These are phyloP conservation scores for Oryzias dopingdopingensis DNA, from an alignment of 2,797 vertebrate genomes.

Conservation along the genomic window DNA sequence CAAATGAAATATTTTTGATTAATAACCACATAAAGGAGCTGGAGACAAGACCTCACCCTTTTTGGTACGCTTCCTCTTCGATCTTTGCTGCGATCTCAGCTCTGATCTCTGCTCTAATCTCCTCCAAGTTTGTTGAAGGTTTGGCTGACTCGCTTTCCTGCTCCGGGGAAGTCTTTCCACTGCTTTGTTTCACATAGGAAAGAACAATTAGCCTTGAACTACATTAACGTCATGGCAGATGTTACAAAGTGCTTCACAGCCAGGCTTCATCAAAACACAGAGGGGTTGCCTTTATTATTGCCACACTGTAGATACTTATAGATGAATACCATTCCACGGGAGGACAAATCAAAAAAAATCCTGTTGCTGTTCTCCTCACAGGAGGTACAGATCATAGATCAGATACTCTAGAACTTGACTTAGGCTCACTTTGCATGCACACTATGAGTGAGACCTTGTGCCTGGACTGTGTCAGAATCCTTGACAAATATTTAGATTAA, in stretches of 20 bases:
- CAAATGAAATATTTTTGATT: conserved; percentile 15
- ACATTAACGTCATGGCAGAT: conserved; percentile 14
- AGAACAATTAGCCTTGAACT: conserved; percentile 58
- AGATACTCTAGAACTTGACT: conserved; percentile 40
- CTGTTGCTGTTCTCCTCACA: conserved; percentile 42
- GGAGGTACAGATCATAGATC: conserved; percentile 28
- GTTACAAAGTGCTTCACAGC: conserved; percentile 30
- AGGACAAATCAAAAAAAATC: conserved; percentile 40
- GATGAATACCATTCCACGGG: conserved; percentile 11
- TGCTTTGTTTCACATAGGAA: conserved; percentile 79
- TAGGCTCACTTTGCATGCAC: conserved; percentile 58
- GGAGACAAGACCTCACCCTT: conserved; percentile 72
- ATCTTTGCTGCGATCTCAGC: conserved; percentile 89
- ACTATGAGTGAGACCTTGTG: conserved; percentile 38
- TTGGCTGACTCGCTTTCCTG: conserved; percentile 80
- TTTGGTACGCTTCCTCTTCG: conserved; percentile 91
- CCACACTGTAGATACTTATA: conserved; percentile 22
- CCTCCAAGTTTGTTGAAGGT: conserved; percentile 77
- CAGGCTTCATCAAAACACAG: conserved; percentile 34
- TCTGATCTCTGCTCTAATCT: conserved; percentile 83
- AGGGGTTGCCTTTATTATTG: conserved; percentile 24
- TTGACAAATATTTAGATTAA: conserved; percentile 71
- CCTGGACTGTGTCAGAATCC: conserved; percentile 69
- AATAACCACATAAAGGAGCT: conserved; percentile 7
- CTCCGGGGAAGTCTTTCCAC: conserved; percentile 85